Percentiles rank a stretch among this genome's conserved stretches.
phyloP scores from a whole-genome alignment of 2,888 invertebrate genomes.

The Eugnorisma glareosa region DNA sequence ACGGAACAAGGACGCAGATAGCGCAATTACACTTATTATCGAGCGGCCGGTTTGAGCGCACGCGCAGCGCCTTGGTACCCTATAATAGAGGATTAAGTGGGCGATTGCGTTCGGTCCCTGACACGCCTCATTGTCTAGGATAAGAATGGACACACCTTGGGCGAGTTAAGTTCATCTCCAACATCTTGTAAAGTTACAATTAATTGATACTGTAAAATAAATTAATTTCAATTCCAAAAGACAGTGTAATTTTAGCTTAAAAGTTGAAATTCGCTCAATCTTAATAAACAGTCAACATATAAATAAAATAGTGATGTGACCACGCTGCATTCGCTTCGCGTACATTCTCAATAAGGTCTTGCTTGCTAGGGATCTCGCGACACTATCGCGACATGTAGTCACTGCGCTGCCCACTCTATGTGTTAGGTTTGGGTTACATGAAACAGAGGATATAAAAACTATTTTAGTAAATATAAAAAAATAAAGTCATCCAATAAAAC shows the following conservation, averaged over 20 bases:
- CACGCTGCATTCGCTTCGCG: slow-evolving; percentile 69
- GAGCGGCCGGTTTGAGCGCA: slow-evolving; percentile 75
- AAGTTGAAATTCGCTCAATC: slow-evolving; percentile 42
- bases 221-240: not conserved
- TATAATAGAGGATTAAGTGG: slow-evolving; percentile 76
- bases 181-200: slow-evolving; percentile 44
- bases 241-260: not conserved
- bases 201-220: slow-evolving; percentile 47
- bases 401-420: slow-evolving; percentile 78
- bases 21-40: slow-evolving; percentile 85
- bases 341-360: slow-evolving; percentile 81
- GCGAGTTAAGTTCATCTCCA: slow-evolving; percentile 63
- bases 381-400: slow-evolving; percentile 82
- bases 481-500: not conserved
- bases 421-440: slow-evolving; percentile 68
- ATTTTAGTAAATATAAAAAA: not conserved
- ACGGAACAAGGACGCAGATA: slow-evolving; percentile 86
- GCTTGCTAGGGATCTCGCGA: slow-evolving; percentile 75
- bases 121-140: slow-evolving; percentile 82
- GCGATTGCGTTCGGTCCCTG: slow-evolving; percentile 77
- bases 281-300: slow-evolving; percentile 53
- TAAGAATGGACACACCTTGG: slow-evolving; percentile 68
- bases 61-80: slow-evolving; percentile 69
- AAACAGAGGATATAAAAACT: not conserved
- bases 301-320: slow-evolving; percentile 65